Base-by-base conservation (phyloP, 2,888 invertebrate genomes). In the Polydesmus complanatus region DNA sequence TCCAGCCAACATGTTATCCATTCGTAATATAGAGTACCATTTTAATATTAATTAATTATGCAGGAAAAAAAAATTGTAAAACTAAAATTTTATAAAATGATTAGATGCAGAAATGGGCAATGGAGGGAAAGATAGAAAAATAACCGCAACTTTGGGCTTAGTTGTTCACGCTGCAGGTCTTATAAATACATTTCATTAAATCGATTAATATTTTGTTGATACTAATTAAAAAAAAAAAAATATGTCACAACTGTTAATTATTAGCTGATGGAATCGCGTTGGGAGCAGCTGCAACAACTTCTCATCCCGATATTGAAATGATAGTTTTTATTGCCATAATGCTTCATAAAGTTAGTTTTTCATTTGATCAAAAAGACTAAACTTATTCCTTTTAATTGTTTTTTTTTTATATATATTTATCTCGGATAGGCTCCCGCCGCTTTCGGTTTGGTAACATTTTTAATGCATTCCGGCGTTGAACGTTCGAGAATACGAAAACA, bases 291-390 rank as follows among this genome's bases (percentile, higher is more conserved):
- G 95, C 96, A 0, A 92, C 93, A 0, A 94, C 96, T 0, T 87
- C 91, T 2, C 95, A 96, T 70, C 84, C 91, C 0, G 95, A 96
- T 70, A 92, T 98, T 0, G 97, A 98, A 75, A 82, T 96, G 70
- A 95, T 98, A 64, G 95, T 99, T 11, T 98, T 98, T 75, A 73
- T 97, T 27, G 98, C 98, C 2, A 98, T 98, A 66, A 98, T 98
- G 96, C 75, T 99, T 58, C 98, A 99, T 71, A 98, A 99, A 78
- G 84, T 83, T 26, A 49, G 59, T n/a, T 11, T 47, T 49, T 23
- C 18, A 49, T 11, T 55, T 19, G 14, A 18, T 19, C 18, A 59
- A 27, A 59, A 22, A 61, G 25, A 62, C 52, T 14, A n/a, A 59
- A 60, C 19, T 27, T 59, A 11, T 11, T 8, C 5, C 8, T 61